phyloP scores from a whole-genome alignment of 2,113 vertebrate genomes.

The Notarius quadriscutis region DNA sequence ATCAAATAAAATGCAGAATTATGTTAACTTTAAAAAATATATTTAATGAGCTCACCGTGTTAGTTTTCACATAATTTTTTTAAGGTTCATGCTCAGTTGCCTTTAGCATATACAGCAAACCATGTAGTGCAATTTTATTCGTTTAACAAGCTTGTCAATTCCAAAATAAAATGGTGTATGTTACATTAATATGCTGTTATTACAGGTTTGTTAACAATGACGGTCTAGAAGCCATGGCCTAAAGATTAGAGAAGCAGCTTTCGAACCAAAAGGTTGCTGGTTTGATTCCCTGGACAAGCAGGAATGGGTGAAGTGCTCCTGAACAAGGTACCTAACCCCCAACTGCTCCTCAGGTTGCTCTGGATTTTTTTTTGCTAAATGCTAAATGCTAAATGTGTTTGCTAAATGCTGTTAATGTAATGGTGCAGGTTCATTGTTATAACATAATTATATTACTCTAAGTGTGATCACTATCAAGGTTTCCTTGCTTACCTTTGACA shows the following conservation, averaged over 20 bases:
- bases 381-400: too few relatives aligned
- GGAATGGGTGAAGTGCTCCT: too few relatives aligned
- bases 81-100: neutral
- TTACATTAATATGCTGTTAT: constrained; percentile 67
- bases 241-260: too few relatives aligned
- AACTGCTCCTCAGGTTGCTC: too few relatives aligned
- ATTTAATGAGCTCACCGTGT: neutral
- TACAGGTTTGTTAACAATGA: constrained; percentile 61
- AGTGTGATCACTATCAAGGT: neutral
- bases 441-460: neutral
- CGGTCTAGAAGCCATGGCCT: neutral
- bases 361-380: too few relatives aligned
- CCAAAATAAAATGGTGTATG: constrained; percentile 67
- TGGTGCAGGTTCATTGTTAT: neutral
- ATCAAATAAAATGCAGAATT: neutral
- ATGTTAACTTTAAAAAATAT: neutral
- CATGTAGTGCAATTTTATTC: constrained; percentile 57
- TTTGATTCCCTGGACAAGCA: too few relatives aligned
- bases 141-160: constrained; percentile 67
- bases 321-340: too few relatives aligned
- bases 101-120: constrained; percentile 53
- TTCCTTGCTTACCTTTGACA: neutral
- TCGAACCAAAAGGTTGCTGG: too few relatives aligned
- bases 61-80: neutral
- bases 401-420: too few relatives aligned